Evolutionary conservation across 2,888 invertebrate genomes (phyloP).

Genomic region (Rapana venosa): DNA sequence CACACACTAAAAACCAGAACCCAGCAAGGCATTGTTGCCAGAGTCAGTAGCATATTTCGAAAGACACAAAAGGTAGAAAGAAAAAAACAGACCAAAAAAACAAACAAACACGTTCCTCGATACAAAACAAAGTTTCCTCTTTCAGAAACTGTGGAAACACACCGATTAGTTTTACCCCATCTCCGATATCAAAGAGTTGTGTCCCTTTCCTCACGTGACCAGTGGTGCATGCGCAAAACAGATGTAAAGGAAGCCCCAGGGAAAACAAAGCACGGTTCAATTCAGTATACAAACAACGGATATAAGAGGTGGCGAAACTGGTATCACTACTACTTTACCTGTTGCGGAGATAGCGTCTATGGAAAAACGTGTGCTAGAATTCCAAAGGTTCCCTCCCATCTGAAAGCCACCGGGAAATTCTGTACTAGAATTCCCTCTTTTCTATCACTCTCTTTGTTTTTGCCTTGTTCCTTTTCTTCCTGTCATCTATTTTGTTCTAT

Average conservation of each 20-base stretch:
- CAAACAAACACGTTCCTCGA: background rate
- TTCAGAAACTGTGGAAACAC: background rate
- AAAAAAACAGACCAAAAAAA: background rate
- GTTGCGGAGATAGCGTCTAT: background rate
- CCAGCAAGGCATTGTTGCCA: background rate
- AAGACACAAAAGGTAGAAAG: background rate
- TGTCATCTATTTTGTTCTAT: background rate
- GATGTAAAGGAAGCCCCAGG: background rate
- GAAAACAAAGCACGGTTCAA: background rate
- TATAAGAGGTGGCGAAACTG: background rate
- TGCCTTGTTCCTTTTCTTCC: background rate
- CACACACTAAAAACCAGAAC: slow-evolving; percentile 1
- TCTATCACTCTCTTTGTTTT: background rate
- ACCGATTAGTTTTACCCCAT: background rate
- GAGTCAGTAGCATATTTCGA: background rate
- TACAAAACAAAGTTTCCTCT: background rate
- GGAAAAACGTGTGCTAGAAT: background rate
- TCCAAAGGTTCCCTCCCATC: background rate
- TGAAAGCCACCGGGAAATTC: too few species aligned
- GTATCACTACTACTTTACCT: background rate
- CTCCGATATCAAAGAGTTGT: background rate
- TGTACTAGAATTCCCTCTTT: background rate
- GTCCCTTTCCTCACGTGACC: background rate
- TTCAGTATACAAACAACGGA: background rate
- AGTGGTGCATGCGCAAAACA: background rate